Conservation (phyloP, 2,113 vertebrate genomes). For the Pituophis catenifer region DNA sequence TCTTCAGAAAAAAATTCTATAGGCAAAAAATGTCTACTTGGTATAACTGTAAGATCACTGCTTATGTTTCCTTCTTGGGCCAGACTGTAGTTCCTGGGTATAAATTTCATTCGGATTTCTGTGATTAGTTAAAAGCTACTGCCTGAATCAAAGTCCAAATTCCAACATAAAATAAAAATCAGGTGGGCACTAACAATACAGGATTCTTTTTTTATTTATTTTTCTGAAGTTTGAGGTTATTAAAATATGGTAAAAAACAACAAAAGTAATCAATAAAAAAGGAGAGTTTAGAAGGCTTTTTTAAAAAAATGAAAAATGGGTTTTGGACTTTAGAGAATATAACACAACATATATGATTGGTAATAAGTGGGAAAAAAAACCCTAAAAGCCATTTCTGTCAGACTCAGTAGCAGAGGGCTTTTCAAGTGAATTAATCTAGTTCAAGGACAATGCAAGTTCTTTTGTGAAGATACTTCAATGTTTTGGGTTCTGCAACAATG, state of each 20-base stretch:
- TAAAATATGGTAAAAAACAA: not conserved
- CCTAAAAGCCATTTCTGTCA: conserved; percentile 8
- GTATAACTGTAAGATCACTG: not conserved
- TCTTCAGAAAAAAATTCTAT: not conserved
- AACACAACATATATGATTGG: conserved; percentile 27
- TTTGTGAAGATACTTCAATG: conserved; percentile 6
- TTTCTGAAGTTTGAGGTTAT: not conserved
- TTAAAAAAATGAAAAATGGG: conserved; percentile 22
- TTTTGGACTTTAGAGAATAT: not conserved
- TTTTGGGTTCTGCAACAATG: not conserved
- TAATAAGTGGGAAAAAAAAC: not conserved
- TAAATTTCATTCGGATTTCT: not conserved
- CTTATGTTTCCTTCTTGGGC: not conserved
- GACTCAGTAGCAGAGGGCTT: not conserved
- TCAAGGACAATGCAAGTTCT: conserved; percentile 4
- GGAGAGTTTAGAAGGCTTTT: not conserved
- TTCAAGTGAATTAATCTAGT: conserved; percentile 1
- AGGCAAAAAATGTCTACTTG: not conserved
- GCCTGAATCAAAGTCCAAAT: not conserved
- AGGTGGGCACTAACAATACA: not conserved
- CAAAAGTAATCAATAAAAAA: not conserved
- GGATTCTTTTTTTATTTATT: not conserved
- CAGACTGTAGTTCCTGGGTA: not conserved
- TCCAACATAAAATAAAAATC: not conserved
- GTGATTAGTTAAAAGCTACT: not conserved